These are phyloP conservation scores for Odontomyia ornata DNA, from an alignment of 2,888 invertebrate genomes.

Conservation along the genomic window DNA sequence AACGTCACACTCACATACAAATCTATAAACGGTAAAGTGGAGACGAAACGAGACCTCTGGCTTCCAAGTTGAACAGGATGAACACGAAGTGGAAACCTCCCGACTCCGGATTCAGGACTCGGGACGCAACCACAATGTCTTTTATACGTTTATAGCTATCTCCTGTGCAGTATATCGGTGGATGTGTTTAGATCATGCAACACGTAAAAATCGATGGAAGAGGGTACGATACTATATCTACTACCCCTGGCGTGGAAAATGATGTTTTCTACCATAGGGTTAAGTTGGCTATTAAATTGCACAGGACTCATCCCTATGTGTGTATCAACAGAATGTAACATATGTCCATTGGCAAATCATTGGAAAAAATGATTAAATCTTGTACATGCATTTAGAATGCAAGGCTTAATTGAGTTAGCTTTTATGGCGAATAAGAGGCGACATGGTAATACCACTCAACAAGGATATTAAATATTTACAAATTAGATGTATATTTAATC, in stretches of 20 bases:
- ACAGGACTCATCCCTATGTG: slow-evolving; percentile 10
- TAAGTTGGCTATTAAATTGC: slow-evolving; percentile 32
- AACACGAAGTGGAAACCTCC: background rate
- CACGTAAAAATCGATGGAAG: slow-evolving; percentile 42
- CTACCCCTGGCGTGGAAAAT: background rate
- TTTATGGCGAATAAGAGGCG: slow-evolving; percentile 7
- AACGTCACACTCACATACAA: background rate
- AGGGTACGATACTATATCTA: slow-evolving; percentile 12
- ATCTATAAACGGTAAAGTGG: background rate
- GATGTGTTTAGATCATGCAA: slow-evolving; percentile 19
- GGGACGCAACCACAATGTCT: slow-evolving; percentile 27
- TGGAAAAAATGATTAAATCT: slow-evolving; percentile 41
- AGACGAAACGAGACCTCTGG: slow-evolving; percentile 23
- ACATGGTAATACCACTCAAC: background rate
- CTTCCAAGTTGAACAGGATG: slow-evolving; percentile 22
- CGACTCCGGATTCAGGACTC: slow-evolving; percentile 13
- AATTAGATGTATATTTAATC: no score
- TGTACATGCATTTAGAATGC: slow-evolving; percentile 29
- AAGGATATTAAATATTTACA: no score
- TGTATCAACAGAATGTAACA: slow-evolving; percentile 39
- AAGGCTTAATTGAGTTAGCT: slow-evolving; percentile 28
- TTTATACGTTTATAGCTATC: background rate
- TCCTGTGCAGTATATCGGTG: background rate
- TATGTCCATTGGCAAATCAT: slow-evolving; percentile 34
- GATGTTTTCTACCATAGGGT: background rate